These are phyloP conservation scores for Anorthoa munda DNA, from an alignment of 2,888 invertebrate genomes.

Conservation along the genomic window DNA sequence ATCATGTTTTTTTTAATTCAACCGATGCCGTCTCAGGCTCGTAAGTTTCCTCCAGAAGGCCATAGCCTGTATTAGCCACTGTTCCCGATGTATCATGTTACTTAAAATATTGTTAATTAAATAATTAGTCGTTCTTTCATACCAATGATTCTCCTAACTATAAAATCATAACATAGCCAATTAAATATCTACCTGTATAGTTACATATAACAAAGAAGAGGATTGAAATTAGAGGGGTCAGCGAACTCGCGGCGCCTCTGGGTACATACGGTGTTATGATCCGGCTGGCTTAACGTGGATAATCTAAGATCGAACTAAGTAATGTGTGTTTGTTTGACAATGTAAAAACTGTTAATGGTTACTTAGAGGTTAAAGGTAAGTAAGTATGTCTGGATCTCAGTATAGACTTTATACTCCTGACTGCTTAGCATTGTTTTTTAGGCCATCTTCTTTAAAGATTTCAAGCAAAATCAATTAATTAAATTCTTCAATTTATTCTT, in stretches of 20 bases:
- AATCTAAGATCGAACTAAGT: constrained; percentile 13
- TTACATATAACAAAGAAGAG: constrained; percentile 39
- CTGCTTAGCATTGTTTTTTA: not conserved
- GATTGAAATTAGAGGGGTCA: constrained; percentile 47
- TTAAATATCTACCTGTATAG: constrained; percentile 27
- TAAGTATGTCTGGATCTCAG: not conserved
- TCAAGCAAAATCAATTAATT: no score
- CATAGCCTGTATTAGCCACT: no score
- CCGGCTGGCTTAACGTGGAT: constrained; percentile 49
- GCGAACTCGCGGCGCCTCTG: constrained; percentile 54
- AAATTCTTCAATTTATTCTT: no score
- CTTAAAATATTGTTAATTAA: not conserved
- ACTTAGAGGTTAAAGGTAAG: not conserved
- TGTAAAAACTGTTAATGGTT: not conserved
- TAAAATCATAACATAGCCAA: constrained; percentile 18
- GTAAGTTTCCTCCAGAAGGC: no score
- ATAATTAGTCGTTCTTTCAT: not conserved
- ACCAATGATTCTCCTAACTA: not conserved
- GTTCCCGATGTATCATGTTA: no score
- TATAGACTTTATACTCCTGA: not conserved
- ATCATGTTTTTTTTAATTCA: no score
- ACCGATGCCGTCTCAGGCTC: no score
- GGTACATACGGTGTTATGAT: constrained; percentile 51
- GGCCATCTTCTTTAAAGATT: not conserved
- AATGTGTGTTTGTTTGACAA: not conserved